Percentiles rank a stretch among this genome's conserved stretches.
Evolutionary conservation across 1,140 invertebrate genomes (phyloP).

Genomic region (Solenopsis invicta): DNA sequence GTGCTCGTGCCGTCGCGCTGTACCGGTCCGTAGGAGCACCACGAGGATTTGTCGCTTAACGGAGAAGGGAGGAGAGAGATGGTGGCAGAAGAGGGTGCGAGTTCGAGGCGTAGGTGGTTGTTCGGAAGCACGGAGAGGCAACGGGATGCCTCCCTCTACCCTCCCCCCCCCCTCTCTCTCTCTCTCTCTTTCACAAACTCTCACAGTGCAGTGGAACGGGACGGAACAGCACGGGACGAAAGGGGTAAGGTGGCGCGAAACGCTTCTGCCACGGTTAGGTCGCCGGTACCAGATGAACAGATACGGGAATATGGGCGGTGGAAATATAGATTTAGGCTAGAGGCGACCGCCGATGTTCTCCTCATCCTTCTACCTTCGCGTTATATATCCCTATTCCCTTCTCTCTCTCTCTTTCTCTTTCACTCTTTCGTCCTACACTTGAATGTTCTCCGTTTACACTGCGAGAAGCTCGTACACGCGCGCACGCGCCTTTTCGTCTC

Average conservation of each 20-base stretch:
- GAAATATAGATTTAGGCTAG: conserved; percentile 86
- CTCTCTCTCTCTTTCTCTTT: conserved; percentile 53
- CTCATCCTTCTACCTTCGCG: conserved; percentile 15
- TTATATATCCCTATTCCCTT: conserved; percentile 46
- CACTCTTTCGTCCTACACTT: conserved; percentile 47
- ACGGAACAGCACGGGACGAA: conserved; percentile 8
- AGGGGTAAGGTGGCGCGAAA: conserved; percentile 73
- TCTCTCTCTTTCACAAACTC: conserved; percentile 52
- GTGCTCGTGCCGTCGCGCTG: conserved; percentile 82
- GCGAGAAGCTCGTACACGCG: conserved; percentile 22
- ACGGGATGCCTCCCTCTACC: conserved; percentile 8
- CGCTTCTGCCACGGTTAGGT: conserved; percentile 74
- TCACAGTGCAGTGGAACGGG: neutral
- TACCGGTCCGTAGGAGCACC: conserved; percentile 71
- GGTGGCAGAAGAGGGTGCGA: conserved; percentile 45
- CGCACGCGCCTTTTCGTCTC: conserved; percentile 21
- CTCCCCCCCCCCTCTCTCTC: conserved; percentile 3
- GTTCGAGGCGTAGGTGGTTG: conserved; percentile 72
- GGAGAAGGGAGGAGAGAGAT: conserved; percentile 59
- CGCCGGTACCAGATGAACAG: conserved; percentile 84
- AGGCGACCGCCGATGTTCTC: conserved; percentile 70
- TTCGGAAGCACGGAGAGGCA: conserved; percentile 45
- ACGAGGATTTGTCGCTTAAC: conserved; percentile 75
- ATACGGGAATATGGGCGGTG: conserved; percentile 82
- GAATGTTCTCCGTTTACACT: conserved; percentile 66